These are phyloP conservation scores for Odiellus spinosus DNA, from an alignment of 2,888 invertebrate species.

Conservation along the genomic window DNA sequence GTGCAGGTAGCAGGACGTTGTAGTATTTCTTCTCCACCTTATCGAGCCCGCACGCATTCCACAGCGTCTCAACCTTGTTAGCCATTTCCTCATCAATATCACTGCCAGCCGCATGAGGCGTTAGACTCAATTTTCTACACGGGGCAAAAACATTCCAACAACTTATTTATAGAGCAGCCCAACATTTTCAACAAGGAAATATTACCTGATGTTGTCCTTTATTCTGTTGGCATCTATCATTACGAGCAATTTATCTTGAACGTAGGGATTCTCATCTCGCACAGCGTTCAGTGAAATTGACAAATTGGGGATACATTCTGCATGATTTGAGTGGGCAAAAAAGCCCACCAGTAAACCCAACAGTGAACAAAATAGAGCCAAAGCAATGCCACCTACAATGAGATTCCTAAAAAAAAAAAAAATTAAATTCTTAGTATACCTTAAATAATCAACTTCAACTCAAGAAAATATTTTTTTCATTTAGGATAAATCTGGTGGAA, in stretches of 20 bases:
- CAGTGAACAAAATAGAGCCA: slow-evolving; percentile 15
- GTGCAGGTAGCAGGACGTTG: slow-evolving; percentile 16
- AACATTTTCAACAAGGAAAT: background rate
- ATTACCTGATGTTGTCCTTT: slow-evolving; percentile 9
- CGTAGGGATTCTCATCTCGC: slow-evolving; percentile 18
- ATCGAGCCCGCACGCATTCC: slow-evolving; percentile 18
- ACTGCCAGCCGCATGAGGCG: slow-evolving; percentile 19
- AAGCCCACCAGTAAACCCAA: slow-evolving; percentile 20
- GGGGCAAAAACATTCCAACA: background rate
- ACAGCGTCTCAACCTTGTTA: slow-evolving; percentile 13
- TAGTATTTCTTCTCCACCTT: slow-evolving; percentile 17
- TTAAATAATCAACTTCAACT: no score
- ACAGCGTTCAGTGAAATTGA: slow-evolving; percentile 18
- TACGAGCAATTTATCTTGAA: slow-evolving; percentile 16
- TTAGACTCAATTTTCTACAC: slow-evolving; percentile 12
- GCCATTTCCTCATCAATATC: slow-evolving; percentile 17
- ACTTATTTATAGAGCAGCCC: background rate
- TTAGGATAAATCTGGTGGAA: no score
- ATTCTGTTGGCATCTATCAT: slow-evolving; percentile 13
- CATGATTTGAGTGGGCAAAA: slow-evolving; percentile 19
- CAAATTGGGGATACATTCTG: slow-evolving; percentile 15
- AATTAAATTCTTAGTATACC: no score
- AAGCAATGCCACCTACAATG: slow-evolving; percentile 14
- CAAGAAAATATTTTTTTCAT: no score
- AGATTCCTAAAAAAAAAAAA: slow-evolving; percentile 9